A percentile compares a stretch with the other conserved stretches of the same genome.
Evolutionary conservation across 1,140 invertebrate genomes (phyloP).

Genomic region (Callitettix versicolor): DNA sequence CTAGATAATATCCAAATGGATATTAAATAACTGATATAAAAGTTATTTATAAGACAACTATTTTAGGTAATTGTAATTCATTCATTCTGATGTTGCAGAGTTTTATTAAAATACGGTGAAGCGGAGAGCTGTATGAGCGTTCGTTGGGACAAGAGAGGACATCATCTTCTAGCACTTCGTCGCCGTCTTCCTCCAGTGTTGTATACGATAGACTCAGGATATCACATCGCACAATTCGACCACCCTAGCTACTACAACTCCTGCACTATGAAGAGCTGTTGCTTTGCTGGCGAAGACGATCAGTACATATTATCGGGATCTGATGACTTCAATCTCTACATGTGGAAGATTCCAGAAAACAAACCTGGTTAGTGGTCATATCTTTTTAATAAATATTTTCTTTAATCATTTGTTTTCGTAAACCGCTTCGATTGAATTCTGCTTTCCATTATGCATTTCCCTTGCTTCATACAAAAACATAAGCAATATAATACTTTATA

Average conservation of each 20-base stretch:
- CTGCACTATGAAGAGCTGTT: slow-evolving; percentile 94
- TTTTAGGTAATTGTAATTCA: too few species aligned
- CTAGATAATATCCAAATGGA: too few species aligned
- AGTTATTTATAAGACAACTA: too few species aligned
- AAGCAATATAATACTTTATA: too few species aligned
- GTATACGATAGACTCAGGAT: slow-evolving; percentile 54
- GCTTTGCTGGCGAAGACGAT: slow-evolving; percentile 82
- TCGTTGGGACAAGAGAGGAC: slow-evolving; percentile 71
- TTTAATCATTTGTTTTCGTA: too few species aligned
- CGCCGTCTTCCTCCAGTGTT: slow-evolving; percentile 73
- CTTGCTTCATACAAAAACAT: too few species aligned
- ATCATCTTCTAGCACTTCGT: slow-evolving; percentile 67
- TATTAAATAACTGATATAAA: too few species aligned
- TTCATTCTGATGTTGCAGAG: too few species aligned
- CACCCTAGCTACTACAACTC: slow-evolving; percentile 89
- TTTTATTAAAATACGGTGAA: slow-evolving; percentile 37
- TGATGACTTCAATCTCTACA: slow-evolving; percentile 90
- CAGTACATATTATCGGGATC: slow-evolving; percentile 85
- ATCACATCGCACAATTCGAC: slow-evolving; percentile 74
- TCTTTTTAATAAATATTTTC: too few species aligned
- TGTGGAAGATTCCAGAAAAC: slow-evolving; percentile 76
- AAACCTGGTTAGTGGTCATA: slow-evolving; percentile 26
- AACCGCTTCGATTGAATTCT: too few species aligned
- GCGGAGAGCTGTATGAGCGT: slow-evolving; percentile 83
- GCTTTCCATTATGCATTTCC: too few species aligned